Evolutionary conservation across 2,888 invertebrate genomes (phyloP).

Genomic region (Drosophila hamatofila): DNA sequence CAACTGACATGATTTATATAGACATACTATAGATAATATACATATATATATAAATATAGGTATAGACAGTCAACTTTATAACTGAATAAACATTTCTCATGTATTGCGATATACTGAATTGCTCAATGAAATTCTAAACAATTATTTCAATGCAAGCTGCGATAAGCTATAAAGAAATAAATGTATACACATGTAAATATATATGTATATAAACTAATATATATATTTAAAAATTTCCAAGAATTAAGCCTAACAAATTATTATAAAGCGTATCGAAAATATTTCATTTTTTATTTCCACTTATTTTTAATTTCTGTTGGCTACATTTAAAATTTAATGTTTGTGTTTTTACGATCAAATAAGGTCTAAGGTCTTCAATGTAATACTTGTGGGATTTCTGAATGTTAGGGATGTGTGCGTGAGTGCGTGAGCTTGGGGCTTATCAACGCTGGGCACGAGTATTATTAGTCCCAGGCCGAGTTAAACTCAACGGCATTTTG

Average conservation of each 20-base stretch:
- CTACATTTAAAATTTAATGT: not conserved
- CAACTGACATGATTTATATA: not conserved
- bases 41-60: not conserved
- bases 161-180: not conserved
- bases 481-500: conserved; percentile 36
- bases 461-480: conserved; percentile 4
- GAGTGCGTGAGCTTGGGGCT: conserved; percentile 7
- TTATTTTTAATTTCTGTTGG: not conserved
- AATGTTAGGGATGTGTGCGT: not conserved
- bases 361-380: not conserved
- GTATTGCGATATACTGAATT: not conserved
- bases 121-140: not conserved
- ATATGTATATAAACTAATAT: not conserved
- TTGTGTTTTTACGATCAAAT: not conserved
- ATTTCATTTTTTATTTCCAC: not conserved
- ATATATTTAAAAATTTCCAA: not conserved
- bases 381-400: not conserved
- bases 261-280: not conserved
- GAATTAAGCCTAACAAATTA: not conserved
- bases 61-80: not conserved
- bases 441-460: conserved; percentile 13
- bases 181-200: not conserved
- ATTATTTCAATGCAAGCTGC: too few relatives aligned
- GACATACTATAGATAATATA: not conserved
- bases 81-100: not conserved